Base-by-base conservation (phyloP, 2,888 invertebrate genomes). In the Agrotis puta region DNA sequence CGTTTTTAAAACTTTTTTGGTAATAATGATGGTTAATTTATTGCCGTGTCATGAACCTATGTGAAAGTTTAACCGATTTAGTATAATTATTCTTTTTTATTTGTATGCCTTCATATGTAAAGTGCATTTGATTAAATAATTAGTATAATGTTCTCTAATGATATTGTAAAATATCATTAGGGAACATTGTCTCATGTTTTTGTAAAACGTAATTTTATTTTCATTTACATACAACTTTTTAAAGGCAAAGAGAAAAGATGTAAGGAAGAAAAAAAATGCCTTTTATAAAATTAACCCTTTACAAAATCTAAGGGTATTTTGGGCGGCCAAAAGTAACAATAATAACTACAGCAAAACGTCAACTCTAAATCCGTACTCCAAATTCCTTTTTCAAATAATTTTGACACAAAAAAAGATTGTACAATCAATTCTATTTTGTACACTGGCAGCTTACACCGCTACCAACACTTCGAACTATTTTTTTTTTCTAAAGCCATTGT, bases 391-490 rank as follows among this genome's bases (percentile, higher is more conserved):
- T 86, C 77, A 87, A 85, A 83, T 75, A 87, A 85, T 75, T 74
- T 81, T 76, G 66, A 65, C 78, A 82, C 73, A 88, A 89, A 89
- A 73, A 70, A 92, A 92, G 91, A 89, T 85, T 81, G 72, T 80
- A 90, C 92, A 91, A 91, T 91, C 88, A 87, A 91, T 92, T 90
- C 90, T 90, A 91, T 93, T 94, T 93, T 93, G 93, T 94, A 93
- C 84, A 90, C 91, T 93, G 93, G 93, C 91, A 92, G 94, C 94
- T 94, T 93, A 94, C 93, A 93, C 88, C 84, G 88, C 89, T 92
- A 88, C 90, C 86, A 86, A 89, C 88, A 91, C 88, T 90, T 86
- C 83, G 83, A 79, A 81, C 70, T 65, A 77, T 85, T 88, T 93
- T 92, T 94, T 94, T 92, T 89, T 83, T 77, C 69, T 82, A 87